phyloP scores from a whole-genome alignment of 2,888 invertebrate genomes.

The Dromius quadrimaculatus region DNA sequence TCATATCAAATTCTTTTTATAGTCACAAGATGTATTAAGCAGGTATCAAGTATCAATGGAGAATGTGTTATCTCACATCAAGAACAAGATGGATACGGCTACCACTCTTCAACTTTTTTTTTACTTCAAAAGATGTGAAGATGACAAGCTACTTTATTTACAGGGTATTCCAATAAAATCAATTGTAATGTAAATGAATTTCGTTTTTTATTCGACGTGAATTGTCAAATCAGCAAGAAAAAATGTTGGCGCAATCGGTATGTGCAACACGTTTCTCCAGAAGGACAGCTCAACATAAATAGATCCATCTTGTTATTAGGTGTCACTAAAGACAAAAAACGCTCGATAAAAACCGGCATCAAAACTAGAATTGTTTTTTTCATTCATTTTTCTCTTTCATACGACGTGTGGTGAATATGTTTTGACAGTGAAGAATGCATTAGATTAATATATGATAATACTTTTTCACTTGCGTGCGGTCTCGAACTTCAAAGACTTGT shows the following conservation, averaged over 20 bases:
- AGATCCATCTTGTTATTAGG: constrained; percentile 45
- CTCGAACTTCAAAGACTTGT: not conserved
- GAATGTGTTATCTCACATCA: constrained; percentile 38
- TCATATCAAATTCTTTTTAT: constrained; percentile 41
- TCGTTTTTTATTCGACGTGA: not conserved
- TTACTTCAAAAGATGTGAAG: not conserved
- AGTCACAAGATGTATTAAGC: constrained; percentile 26
- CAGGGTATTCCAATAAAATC: not conserved
- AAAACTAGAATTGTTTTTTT: constrained; percentile 32
- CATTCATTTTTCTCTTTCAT: not conserved
- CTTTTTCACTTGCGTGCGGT: constrained; percentile 24
- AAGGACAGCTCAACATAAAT: constrained; percentile 37
- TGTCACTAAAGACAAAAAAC: constrained; percentile 41
- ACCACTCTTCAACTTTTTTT: constrained; percentile 29
- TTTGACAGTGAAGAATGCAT: constrained; percentile 44
- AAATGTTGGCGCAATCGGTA: constrained; percentile 11
- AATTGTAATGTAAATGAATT: not conserved
- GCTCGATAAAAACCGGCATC: constrained; percentile 19
- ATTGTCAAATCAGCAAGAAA: not conserved
- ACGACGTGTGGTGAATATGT: constrained; percentile 35
- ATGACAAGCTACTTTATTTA: not conserved
- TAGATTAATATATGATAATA: constrained; percentile 35
- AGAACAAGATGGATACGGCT: constrained; percentile 16
- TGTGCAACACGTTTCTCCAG: constrained; percentile 27
- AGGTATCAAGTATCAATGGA: constrained; percentile 40